Conservation (phyloP, 1,140 invertebrate species). For the Gryon sp. region DNA sequence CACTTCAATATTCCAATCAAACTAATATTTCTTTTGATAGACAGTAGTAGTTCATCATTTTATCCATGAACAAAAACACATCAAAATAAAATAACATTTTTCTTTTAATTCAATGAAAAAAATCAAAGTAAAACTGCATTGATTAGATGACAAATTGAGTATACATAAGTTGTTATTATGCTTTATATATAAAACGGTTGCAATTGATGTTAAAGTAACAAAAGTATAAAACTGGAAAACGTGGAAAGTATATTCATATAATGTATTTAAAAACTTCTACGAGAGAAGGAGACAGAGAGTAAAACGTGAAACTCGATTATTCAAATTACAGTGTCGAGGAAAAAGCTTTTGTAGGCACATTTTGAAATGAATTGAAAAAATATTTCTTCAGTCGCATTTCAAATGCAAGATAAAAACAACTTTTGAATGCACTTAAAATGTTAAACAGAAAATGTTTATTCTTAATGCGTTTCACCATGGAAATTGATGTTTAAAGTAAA, state of each 20-base stretch:
- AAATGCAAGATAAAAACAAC: constrained; percentile 35
- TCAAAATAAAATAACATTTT: no score
- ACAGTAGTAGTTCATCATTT: no score
- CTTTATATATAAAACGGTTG: no score
- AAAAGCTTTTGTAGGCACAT: constrained; percentile 44
- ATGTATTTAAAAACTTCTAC: constrained; percentile 30
- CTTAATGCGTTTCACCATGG: constrained; percentile 26
- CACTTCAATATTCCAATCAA: constrained; percentile 18
- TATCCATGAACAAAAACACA: no score
- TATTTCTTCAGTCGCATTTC: constrained; percentile 29
- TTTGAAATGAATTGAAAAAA: constrained; percentile 46
- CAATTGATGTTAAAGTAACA: constrained; percentile 2
- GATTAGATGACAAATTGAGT: no score
- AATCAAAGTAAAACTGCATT: no score
- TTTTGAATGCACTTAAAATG: constrained; percentile 33
- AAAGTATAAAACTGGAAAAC: constrained; percentile 5
- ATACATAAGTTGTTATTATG: no score
- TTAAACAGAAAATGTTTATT: constrained; percentile 30
- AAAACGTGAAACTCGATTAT: constrained; percentile 45
- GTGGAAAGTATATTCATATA: constrained; percentile 32
- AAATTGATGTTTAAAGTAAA: constrained; percentile 29
- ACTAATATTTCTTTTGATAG: no score
- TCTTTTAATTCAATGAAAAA: no score
- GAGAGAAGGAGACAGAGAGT: constrained; percentile 33
- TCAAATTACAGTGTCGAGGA: constrained; percentile 48